phyloP scores from a whole-genome alignment of 2,797 vertebrate species.

The Spizella passerina region DNA sequence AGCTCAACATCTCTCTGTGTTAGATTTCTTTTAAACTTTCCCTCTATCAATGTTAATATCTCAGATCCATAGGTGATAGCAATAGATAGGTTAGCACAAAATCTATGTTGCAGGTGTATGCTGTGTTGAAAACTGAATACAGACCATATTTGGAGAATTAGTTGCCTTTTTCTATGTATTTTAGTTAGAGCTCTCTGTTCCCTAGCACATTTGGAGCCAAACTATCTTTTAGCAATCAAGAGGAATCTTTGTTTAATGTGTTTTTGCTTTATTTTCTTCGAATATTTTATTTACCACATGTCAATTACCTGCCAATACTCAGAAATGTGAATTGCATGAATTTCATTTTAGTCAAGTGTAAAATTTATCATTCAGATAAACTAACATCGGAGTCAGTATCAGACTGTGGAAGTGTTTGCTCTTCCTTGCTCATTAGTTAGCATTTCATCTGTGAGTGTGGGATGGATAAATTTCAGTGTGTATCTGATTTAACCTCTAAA shows the following conservation, averaged over 20 bases:
- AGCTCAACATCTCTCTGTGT: neutral
- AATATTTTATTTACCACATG: neutral
- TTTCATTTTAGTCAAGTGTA: neutral
- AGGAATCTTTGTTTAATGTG: neutral
- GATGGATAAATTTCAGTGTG: slow-evolving; percentile 39
- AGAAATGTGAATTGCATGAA: neutral
- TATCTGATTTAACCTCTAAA: neutral
- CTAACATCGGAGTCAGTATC: neutral
- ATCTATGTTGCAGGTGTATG: neutral
- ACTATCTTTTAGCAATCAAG: neutral
- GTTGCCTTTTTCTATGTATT: fast-evolving
- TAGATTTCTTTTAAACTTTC: neutral
- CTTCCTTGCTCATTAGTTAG: slow-evolving; percentile 58
- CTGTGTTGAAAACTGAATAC: neutral
- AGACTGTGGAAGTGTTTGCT: neutral
- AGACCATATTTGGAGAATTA: neutral
- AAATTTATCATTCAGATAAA: neutral
- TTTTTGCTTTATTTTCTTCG: neutral
- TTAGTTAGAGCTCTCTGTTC: neutral
- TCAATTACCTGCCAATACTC: neutral
- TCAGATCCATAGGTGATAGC: neutral
- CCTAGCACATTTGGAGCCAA: neutral
- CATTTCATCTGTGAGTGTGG: slow-evolving; percentile 32
- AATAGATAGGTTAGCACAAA: neutral
- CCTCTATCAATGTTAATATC: neutral